Evolutionary conservation across 2,888 invertebrate species (phyloP), one percentile per base, ranked within the genome.

Genomic region (Miltochrista miniata): DNA sequence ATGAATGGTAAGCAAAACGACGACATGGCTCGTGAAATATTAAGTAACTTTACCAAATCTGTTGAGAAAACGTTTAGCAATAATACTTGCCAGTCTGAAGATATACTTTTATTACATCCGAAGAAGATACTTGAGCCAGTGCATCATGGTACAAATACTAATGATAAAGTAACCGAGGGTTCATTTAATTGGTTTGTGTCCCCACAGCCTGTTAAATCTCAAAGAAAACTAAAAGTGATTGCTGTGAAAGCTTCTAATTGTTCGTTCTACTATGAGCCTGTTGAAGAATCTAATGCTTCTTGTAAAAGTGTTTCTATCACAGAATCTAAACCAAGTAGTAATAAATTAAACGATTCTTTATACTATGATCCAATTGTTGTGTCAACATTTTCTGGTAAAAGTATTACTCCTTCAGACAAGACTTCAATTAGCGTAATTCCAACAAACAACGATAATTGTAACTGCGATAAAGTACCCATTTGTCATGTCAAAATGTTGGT

Each of bases 401-500:
- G 30, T 30, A 5, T 13, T 10, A 29, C 29, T 10, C 2, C 13
- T 34, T 33, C 10, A 44, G 29, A 35, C 13, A 14, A n/a, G n/a
- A 38, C 8, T 1, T 29, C 36, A 7, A 7, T 9, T 36, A 14
- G 11, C 36, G 3, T 13, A 9, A 59, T 54, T 24, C 45, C 46
- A 36, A 54, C 61, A 9, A 60, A 24, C 18, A 24, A 24, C 5
- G 5, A 70, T 42, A 56, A 57, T 48, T 90, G 90, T 72, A 71
- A 77, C 49, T 90, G 90, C 66, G 72, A 79, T 55, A 76, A 77
- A 72, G 83, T 90, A 13, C 90, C 90, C 30, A 68, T 90, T 51
- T 90, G 90, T 78, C 89, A 89, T 51, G 85, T 90, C 0, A 90
- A 90, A 76, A 82, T 89, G 87, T 77, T 90, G 43, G 79, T 90